These are phyloP conservation scores for Steinernema scapterisci DNA, from an alignment of 2,888 invertebrate genomes.

Conservation along the genomic window DNA sequence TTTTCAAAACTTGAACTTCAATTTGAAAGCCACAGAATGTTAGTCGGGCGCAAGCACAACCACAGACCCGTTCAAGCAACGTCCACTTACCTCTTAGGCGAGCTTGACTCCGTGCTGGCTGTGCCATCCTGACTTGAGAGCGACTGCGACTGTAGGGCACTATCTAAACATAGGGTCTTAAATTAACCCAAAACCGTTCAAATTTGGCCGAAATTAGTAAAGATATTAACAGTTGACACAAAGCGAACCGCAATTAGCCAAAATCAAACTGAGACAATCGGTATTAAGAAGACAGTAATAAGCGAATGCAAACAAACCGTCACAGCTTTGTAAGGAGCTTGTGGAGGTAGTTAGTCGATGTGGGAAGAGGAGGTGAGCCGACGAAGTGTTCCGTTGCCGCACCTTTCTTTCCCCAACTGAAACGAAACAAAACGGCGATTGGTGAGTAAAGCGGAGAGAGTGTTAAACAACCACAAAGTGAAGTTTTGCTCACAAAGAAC, in stretches of 20 bases:
- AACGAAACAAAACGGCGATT: not conserved
- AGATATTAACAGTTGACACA: not conserved
- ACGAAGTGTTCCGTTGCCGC: slow-evolving; percentile 22
- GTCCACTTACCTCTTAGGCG: not conserved
- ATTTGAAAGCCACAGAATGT: slow-evolving; percentile 2
- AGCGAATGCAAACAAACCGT: slow-evolving; percentile 13
- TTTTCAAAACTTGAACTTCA: no score
- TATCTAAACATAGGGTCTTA: slow-evolving; percentile 19
- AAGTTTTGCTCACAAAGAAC: no score
- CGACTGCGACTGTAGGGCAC: slow-evolving; percentile 15
- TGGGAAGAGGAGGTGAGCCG: slow-evolving; percentile 19
- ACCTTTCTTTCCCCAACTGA: slow-evolving; percentile 30
- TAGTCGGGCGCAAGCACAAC: slow-evolving; percentile 23
- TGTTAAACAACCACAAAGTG: slow-evolving; percentile 31
- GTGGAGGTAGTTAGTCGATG: slow-evolving; percentile 22
- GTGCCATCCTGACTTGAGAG: not conserved
- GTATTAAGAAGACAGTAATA: no score
- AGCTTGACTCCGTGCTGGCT: not conserved
- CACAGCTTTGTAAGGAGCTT: slow-evolving; percentile 15
- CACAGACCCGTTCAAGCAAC: not conserved
- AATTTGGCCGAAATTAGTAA: not conserved
- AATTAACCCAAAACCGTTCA: not conserved
- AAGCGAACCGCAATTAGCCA: not conserved
- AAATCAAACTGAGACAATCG: no score
- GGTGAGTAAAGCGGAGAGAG: not conserved